Conservation (phyloP, 2,113 vertebrate genomes). For the Podocnemis expansa region DNA sequence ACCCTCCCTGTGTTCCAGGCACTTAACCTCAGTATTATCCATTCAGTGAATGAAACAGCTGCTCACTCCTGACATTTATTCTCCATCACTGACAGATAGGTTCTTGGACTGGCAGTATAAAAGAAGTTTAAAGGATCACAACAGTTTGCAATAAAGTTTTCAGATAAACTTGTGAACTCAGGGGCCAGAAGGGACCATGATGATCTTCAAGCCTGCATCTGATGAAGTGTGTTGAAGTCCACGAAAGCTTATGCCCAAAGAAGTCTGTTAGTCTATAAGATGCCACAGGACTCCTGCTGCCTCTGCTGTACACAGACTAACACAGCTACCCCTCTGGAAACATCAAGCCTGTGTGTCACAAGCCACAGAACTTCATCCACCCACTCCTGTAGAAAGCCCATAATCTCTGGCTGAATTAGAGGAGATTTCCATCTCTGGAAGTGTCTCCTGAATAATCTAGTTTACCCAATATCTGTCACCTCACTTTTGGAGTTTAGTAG, state of each 20-base stretch:
- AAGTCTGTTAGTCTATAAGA: too few species aligned
- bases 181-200: not conserved
- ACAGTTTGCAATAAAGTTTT: not conserved
- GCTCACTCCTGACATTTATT: not conserved
- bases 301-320: too few species aligned
- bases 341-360: not conserved
- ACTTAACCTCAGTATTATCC: not conserved
- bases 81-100: rapidly evolving
- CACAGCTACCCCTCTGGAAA: too few species aligned
- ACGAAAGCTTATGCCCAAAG: too few species aligned
- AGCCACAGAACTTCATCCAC: not conserved
- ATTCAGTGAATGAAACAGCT: not conserved
- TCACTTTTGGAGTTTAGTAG: conserved; percentile 35
- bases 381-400: not conserved
- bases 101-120: not conserved
- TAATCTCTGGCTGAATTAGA: not conserved
- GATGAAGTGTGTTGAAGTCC: too few species aligned
- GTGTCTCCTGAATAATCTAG: not conserved
- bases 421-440: conserved; percentile 1
- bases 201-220: not conserved
- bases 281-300: too few species aligned
- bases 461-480: not conserved
- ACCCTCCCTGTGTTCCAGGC: rapidly evolving
- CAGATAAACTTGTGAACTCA: not conserved
- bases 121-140: not conserved